phyloP scores from a whole-genome alignment of 2,113 vertebrate species.

The Burhinus bistriatus region DNA sequence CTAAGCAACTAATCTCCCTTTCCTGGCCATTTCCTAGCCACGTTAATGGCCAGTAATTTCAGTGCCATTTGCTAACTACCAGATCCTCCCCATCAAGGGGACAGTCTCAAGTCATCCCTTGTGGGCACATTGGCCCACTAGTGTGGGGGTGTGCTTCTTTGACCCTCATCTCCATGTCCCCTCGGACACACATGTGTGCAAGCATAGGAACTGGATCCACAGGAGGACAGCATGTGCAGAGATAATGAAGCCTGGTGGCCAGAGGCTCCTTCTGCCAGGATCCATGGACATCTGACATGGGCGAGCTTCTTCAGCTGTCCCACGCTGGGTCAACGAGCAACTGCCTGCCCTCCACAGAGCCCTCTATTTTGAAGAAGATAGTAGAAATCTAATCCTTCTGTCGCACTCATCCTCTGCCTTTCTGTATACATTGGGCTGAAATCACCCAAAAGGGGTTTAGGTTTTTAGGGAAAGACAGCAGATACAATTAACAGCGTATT shows the following conservation, averaged over 20 bases:
- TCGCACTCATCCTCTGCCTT: background rate
- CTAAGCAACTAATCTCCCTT: background rate
- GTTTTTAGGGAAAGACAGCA: background rate
- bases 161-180: background rate
- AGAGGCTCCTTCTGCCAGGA: background rate
- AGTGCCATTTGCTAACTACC: background rate
- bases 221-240: background rate
- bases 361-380: background rate
- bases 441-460: background rate
- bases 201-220: background rate
- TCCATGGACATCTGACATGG: background rate
- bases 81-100: background rate
- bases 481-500: background rate
- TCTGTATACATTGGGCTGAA: background rate
- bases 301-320: background rate
- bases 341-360: background rate
- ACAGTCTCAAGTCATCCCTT: background rate
- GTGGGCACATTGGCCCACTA: background rate
- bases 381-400: background rate
- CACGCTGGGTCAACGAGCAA: background rate
- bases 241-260: background rate
- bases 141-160: background rate
- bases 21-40: background rate
- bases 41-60: background rate
- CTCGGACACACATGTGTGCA: rapidly evolving